Conservation (phyloP, 2,113 vertebrate species). For the Taurulus bubalis region DNA sequence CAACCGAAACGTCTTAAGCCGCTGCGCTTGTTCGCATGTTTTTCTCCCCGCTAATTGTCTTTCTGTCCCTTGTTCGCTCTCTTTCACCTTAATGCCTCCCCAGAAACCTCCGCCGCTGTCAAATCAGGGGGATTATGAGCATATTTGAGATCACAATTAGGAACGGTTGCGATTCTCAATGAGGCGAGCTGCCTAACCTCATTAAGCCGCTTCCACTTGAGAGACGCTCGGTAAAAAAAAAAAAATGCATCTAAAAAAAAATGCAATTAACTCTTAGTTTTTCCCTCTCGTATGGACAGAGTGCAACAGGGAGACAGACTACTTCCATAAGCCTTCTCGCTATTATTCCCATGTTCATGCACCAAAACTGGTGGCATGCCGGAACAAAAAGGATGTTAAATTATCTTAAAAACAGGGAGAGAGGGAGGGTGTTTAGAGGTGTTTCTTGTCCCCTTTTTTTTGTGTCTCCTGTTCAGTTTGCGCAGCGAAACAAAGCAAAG, state of each 20-base stretch:
- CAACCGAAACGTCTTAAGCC: slow-evolving; percentile 23
- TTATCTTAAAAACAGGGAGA: neutral
- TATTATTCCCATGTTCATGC: slow-evolving; percentile 49
- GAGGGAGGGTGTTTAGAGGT: neutral
- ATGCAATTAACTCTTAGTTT: slow-evolving; percentile 76
- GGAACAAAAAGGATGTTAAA: slow-evolving; percentile 37
- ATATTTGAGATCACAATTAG: slow-evolving; percentile 83
- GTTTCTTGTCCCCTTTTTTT: slow-evolving; percentile 22
- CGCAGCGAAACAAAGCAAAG: slow-evolving; percentile 4
- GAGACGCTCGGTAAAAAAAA: slow-evolving; percentile 64
- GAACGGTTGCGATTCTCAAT: slow-evolving; percentile 67
- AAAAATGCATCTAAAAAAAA: slow-evolving; percentile 1
- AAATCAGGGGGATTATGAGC: slow-evolving; percentile 79
- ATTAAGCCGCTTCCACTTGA: slow-evolving; percentile 80
- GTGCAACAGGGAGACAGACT: slow-evolving; percentile 58
- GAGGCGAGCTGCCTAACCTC: slow-evolving; percentile 78
- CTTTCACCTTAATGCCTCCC: slow-evolving; percentile 66
- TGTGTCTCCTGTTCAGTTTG: neutral
- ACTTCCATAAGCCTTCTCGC: slow-evolving; percentile 54
- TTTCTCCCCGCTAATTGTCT: slow-evolving; percentile 56
- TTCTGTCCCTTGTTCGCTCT: slow-evolving; percentile 40
- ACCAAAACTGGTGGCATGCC: slow-evolving; percentile 13
- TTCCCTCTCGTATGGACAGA: slow-evolving; percentile 44
- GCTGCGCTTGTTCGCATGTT: slow-evolving; percentile 28
- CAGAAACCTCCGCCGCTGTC: slow-evolving; percentile 74